These are phyloP conservation scores for Drosophila peninsularis DNA, from an alignment of 2,888 invertebrate genomes.

Conservation along the genomic window DNA sequence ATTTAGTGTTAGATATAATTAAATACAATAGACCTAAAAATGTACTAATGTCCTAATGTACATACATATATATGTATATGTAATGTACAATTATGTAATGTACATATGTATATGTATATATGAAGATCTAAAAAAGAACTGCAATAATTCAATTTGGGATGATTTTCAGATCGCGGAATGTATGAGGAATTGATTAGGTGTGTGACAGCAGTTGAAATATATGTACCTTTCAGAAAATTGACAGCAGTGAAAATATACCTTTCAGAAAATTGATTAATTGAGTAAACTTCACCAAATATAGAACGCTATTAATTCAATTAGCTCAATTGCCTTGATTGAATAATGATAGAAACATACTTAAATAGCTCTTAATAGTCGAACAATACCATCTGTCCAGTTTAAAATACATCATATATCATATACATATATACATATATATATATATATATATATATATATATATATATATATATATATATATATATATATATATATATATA, in stretches of 20 bases:
- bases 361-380: constrained; percentile 14
- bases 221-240: constrained; percentile 21
- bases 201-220: background rate
- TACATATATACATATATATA: too few relatives aligned
- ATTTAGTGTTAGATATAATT: background rate
- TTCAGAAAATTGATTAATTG: constrained; percentile 24
- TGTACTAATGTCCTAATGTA: too few relatives aligned
- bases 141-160: background rate
- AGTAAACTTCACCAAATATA: constrained; percentile 24
- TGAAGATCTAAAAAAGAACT: background rate
- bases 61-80: too few relatives aligned
- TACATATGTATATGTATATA: too few relatives aligned
- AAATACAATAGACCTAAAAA: background rate
- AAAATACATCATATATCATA: too few relatives aligned
- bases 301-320: constrained; percentile 39
- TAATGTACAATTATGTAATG: too few relatives aligned
- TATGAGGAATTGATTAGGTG: constrained; percentile 2
- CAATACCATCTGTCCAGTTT: constrained; percentile 16
- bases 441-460: too few relatives aligned
- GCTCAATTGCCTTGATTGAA: constrained; percentile 39
- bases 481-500: too few relatives aligned
- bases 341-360: constrained; percentile 19
- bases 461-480: too few relatives aligned
- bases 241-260: constrained; percentile 9
- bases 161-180: background rate